These are phyloP conservation scores for Spodoptera picta DNA, from an alignment of 2,888 invertebrate genomes.

Conservation along the genomic window DNA sequence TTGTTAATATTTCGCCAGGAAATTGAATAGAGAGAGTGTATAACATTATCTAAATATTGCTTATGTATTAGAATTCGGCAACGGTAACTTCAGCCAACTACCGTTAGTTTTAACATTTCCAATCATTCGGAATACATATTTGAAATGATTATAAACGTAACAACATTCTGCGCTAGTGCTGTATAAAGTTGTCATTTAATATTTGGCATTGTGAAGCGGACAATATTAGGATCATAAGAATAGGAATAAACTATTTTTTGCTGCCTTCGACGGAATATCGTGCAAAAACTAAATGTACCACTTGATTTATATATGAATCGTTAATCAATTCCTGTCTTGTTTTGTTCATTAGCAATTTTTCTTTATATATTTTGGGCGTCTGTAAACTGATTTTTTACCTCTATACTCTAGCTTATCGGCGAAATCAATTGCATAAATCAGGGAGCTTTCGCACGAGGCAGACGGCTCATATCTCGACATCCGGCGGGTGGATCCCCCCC, in stretches of 20 bases:
- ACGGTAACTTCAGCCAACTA: constrained; percentile 63
- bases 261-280: constrained; percentile 12
- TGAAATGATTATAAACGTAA: constrained; percentile 52
- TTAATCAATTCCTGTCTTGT: constrained; percentile 32
- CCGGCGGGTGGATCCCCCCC: constrained; percentile 73
- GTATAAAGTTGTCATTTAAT: constrained; percentile 23
- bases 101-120: constrained; percentile 70
- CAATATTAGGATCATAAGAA: constrained; percentile 9
- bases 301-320: constrained; percentile 34
- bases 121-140: constrained; percentile 61
- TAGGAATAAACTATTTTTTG: constrained; percentile 10
- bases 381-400: constrained; percentile 26
- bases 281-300: constrained; percentile 20
- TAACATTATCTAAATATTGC: constrained; percentile 61
- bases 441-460: constrained; percentile 69
- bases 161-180: constrained; percentile 36
- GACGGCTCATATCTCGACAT: constrained; percentile 74
- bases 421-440: constrained; percentile 64
- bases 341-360: constrained; percentile 25
- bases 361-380: constrained; percentile 25
- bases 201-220: constrained; percentile 33
- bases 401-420: constrained; percentile 22
- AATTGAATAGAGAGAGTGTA: constrained; percentile 53
- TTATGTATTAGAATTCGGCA: constrained; percentile 65
- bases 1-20: constrained; percentile 57